phyloP scores from a whole-genome alignment of 2,888 invertebrate species.

The Parascotia fuliginaria region DNA sequence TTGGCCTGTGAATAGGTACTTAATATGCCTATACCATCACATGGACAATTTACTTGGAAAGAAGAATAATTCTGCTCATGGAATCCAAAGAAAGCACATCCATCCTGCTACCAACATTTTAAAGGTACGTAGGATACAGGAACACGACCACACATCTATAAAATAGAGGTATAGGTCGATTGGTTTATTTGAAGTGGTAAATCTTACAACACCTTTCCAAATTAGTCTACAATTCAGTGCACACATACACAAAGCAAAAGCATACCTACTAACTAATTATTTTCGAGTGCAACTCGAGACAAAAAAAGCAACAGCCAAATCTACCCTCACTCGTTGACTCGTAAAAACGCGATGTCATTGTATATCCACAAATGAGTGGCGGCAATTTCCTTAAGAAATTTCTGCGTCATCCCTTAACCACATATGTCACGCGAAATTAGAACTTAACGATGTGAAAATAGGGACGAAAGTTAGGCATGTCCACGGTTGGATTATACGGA shows the following conservation, averaged over 20 bases:
- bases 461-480: slow-evolving; percentile 56
- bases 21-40: too few relatives aligned
- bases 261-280: slow-evolving; percentile 21
- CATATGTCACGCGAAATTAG: slow-evolving; percentile 74
- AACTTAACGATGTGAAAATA: slow-evolving; percentile 65
- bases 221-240: too few relatives aligned
- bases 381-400: slow-evolving; percentile 76
- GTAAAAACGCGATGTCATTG: slow-evolving; percentile 74
- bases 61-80: too few relatives aligned
- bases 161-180: too few relatives aligned
- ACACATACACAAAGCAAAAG: not conserved
- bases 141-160: too few relatives aligned
- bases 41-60: too few relatives aligned
- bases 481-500: slow-evolving; percentile 54
- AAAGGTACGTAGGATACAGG: too few relatives aligned
- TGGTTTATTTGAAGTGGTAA: too few relatives aligned
- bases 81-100: too few relatives aligned
- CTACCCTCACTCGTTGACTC: slow-evolving; percentile 49
- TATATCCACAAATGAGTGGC: slow-evolving; percentile 71
- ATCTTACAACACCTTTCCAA: too few relatives aligned
- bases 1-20: too few relatives aligned
- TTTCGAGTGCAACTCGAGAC: slow-evolving; percentile 32
- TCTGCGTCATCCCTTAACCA: slow-evolving; percentile 73
- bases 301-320: slow-evolving; percentile 31
- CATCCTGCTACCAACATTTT: too few relatives aligned